phyloP scores from a whole-genome alignment of 2,113 vertebrate genomes.

The Candoia aspera region DNA sequence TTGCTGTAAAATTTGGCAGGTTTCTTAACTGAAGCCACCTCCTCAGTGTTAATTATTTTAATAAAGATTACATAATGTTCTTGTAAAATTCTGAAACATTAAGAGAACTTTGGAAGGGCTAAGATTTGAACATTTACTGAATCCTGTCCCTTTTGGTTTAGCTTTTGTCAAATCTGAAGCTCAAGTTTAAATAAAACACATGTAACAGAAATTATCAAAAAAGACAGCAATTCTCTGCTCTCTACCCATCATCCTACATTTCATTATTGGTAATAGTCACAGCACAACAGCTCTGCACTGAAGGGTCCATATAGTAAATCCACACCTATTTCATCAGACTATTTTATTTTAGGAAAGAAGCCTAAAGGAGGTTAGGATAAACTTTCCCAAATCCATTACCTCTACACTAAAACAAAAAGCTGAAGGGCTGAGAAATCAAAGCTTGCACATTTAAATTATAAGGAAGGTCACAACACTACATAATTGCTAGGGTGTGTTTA shows the following conservation, averaged over 20 bases:
- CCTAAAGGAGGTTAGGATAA: constrained; percentile 43
- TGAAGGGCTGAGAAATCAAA: constrained; percentile 62
- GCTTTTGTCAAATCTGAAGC: background rate
- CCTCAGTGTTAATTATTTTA: background rate
- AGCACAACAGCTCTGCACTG: background rate
- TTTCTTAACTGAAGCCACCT: background rate
- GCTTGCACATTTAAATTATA: constrained; percentile 61
- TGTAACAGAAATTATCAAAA: background rate
- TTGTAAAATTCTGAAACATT: background rate
- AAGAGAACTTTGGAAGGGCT: background rate
- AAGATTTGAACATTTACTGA: background rate
- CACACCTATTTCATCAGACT: background rate
- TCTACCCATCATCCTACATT: background rate
- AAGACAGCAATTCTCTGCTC: background rate
- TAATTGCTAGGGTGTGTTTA: constrained; percentile 65
- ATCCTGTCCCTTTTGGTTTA: background rate
- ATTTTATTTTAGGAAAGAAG: background rate
- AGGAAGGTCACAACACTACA: constrained; percentile 63
- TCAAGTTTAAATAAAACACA: background rate
- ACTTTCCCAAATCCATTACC: constrained; percentile 32
- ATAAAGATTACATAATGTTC: background rate
- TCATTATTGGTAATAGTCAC: background rate
- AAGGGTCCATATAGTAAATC: background rate
- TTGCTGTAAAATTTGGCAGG: background rate
- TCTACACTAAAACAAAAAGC: constrained; percentile 30